Base-by-base conservation (phyloP, 2,888 invertebrate species). In the Isotomurus palustris region DNA sequence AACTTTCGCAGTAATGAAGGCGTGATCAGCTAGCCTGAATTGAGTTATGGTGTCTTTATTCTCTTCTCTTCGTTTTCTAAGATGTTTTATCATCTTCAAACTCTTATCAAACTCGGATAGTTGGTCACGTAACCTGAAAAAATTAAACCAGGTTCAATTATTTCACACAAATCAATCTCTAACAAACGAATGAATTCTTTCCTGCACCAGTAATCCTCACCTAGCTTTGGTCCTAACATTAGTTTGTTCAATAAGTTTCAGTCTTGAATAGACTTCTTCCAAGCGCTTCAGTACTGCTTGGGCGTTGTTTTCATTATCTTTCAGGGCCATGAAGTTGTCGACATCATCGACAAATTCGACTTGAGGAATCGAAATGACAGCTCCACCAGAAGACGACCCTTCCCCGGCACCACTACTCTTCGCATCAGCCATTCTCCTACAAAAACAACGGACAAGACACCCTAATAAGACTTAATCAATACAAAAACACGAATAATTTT, bases 191-290 rank as follows among this genome's bases (percentile, higher is more conserved):
- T 14, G 19, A 22, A 32, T 49, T 27, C 24, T 19, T 4, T 32
- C 3, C 2, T 38, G 38, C 17, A 24, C 28, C 22, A 43, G 14
- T 22, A 22, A 22, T n/a, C n/a, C 24, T 22, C 19, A 80, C 76
- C 92, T 84, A 72, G 87, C 84, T 68, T 90, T 86, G 72, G 93
- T 91, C 14, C 90, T 86, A 53, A 85, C 81, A 66, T 97, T 81
- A 76, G 92, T 94, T 72, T 85, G 86, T 77, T 97, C 96, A 91
- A 97, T 93, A 75, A 92, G 91, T 78, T 95, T 94, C 76, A 96
- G 96, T 80, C 96, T 95, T 60, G 87, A 87, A 78, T 94, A 92
- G 74, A 88, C 88, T 74, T 95, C 95, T 74, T 97, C 95, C 59
- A 96, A 78, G 72, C 82, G 83, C 72, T 86, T 86, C 52, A 96